These are phyloP conservation scores for Spinus olivaceus DNA, from an alignment of 2,797 vertebrate species.

Conservation along the genomic window DNA sequence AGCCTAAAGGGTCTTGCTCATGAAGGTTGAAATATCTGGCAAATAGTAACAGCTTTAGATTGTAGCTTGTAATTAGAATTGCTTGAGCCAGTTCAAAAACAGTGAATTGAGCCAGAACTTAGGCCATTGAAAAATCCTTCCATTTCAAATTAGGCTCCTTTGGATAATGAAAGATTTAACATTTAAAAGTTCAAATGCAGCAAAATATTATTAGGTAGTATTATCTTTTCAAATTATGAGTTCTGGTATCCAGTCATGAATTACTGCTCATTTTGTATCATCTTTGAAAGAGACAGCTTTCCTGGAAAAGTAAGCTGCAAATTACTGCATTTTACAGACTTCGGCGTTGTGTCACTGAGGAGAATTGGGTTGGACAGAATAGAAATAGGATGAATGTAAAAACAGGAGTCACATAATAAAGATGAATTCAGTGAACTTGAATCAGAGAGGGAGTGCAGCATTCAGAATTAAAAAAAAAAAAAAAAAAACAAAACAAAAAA, in stretches of 20 bases:
- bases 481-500: background rate
- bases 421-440: background rate
- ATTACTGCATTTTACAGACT: background rate
- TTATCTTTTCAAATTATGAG: background rate
- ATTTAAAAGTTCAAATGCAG: background rate
- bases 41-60: conserved; percentile 44
- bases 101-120: background rate
- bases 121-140: background rate
- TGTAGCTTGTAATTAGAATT: conserved; percentile 26
- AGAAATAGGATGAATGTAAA: background rate
- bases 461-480: background rate
- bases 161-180: background rate
- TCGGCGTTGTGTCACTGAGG: background rate
- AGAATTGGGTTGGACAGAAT: background rate
- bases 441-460: background rate
- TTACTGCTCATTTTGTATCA: background rate
- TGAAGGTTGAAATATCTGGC: conserved; percentile 56
- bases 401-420: background rate
- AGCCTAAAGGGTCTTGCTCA: conserved; percentile 58
- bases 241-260: background rate
- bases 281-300: background rate
- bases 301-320: background rate
- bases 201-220: background rate
- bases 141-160: background rate
- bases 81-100: conserved; percentile 26